Conservation (phyloP, 2,797 vertebrate species). For the Bradypodion pumilum region DNA sequence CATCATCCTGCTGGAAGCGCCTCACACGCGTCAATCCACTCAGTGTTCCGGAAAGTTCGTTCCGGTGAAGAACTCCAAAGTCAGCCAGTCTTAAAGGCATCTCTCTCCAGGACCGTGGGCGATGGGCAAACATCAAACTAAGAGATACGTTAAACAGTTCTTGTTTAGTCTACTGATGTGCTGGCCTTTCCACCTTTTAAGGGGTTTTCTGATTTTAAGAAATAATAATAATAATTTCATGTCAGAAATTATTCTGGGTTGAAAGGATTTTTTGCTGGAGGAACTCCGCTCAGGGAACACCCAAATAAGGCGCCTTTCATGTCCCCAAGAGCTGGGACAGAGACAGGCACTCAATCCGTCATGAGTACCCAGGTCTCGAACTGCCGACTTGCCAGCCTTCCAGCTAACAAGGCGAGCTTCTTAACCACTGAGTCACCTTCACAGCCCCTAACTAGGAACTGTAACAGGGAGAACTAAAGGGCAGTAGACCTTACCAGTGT, state of each 20-base stretch:
- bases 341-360: too few relatives aligned
- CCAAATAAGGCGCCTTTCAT: too few relatives aligned
- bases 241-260: too few relatives aligned
- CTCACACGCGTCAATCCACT: constrained; percentile 90
- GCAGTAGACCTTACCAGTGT: constrained; percentile 82
- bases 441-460: not conserved
- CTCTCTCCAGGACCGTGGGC: constrained; percentile 94
- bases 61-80: constrained; percentile 94
- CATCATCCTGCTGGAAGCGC: constrained; percentile 96
- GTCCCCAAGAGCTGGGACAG: too few relatives aligned
- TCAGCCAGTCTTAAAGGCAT: constrained; percentile 92
- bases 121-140: constrained; percentile 93
- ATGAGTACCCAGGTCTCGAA: too few relatives aligned
- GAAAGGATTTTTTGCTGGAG: too few relatives aligned
- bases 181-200: not conserved
- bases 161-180: too few relatives aligned
- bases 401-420: too few relatives aligned
- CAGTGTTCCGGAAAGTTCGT: constrained; percentile 89
- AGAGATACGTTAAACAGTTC: not conserved
- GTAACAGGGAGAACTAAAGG: constrained; percentile 42
- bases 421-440: too few relatives aligned
- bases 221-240: too few relatives aligned
- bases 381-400: too few relatives aligned
- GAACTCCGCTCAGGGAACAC: too few relatives aligned
- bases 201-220: not conserved